Base-by-base conservation (phyloP, 2,888 invertebrate genomes). In the Hypolimnas misippus region DNA sequence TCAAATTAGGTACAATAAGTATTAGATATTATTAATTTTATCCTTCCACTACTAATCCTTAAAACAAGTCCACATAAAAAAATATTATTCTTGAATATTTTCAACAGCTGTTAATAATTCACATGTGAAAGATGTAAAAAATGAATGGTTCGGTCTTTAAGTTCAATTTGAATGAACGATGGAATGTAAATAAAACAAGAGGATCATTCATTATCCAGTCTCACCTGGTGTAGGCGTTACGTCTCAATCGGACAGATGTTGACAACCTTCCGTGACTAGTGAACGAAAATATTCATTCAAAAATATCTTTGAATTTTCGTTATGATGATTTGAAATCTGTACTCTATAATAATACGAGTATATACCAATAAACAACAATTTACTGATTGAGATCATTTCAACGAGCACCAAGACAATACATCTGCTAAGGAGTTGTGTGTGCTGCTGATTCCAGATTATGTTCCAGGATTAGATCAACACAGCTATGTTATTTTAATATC, bases 101-200 rank as follows among this genome's bases (percentile, higher is more conserved):
- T 6, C 8, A 49, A 5, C 49, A 49, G 49, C 25, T 49, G 49
- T 46, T 46, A 46, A 12, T 4, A 21, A 12, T 46, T 46, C 44
- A 17, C 44, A 46, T 46, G 44, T 46, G 44, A 46, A 46, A 1
- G 19, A 46, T 46, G 19, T 10, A 46, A 46, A 46, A 46, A 46
- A 51, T 42, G 21, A 52, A 58, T 42, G 42, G 29, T 49, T 49
- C n/a, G n/a, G 49, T 29, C 25, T 49, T 44, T 10, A 40, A 40
- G 46, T 16, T 16, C 40, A 17, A 51, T 51, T 31, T 58, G 51
- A 40, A 58, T 58, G 58, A 35, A 51, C 35, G 33, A 21, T 7
- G 42, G 58, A 58, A 52, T 52, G 58, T 42, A 58, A 58, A 58
- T 58, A 58, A 52, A 58, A 31, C 42, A 51, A 52, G 31, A 56